Conservation (phyloP, 2,888 invertebrate genomes). For the Leptarthrus brevirostris region DNA sequence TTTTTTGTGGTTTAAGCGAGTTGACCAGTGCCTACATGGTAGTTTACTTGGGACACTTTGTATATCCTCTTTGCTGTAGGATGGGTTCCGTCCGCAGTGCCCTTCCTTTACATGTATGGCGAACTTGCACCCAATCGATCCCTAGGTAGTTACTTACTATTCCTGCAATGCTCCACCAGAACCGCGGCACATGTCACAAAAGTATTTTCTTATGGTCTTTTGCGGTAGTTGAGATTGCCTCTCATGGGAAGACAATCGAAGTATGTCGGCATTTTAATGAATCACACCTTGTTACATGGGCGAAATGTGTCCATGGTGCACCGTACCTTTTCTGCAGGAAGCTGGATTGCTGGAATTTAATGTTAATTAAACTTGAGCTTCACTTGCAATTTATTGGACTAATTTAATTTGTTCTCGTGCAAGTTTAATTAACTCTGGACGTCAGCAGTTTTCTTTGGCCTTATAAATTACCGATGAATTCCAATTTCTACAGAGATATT, state of each 20-base stretch:
- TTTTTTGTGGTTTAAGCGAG: slow-evolving; percentile 14
- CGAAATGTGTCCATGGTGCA: neutral
- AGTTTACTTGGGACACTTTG: slow-evolving; percentile 2
- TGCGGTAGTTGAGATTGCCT: neutral
- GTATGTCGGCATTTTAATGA: slow-evolving; percentile 20
- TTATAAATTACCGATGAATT: neutral
- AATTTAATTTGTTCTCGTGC: slow-evolving; percentile 8
- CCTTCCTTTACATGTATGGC: too few relatives aligned
- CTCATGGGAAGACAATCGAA: neutral
- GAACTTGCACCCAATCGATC: neutral
- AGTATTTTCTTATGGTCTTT: neutral
- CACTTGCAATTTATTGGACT: slow-evolving; percentile 5
- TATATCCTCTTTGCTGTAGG: neutral
- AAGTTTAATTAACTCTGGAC: slow-evolving; percentile 22
- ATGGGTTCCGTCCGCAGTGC: neutral
- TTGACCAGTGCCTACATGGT: slow-evolving; percentile 12
- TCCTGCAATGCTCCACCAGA: neutral
- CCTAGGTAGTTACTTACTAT: neutral
- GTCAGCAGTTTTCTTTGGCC: neutral
- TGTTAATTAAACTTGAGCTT: slow-evolving; percentile 20
- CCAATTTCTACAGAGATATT: slow-evolving; percentile 7
- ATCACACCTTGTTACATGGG: slow-evolving; percentile 32
- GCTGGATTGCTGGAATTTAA: neutral
- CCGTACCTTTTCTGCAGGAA: neutral
- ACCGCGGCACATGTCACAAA: slow-evolving; percentile 9